These are phyloP conservation scores for Camponotus fellah DNA, from an alignment of 2,888 invertebrate genomes.

Conservation along the genomic window DNA sequence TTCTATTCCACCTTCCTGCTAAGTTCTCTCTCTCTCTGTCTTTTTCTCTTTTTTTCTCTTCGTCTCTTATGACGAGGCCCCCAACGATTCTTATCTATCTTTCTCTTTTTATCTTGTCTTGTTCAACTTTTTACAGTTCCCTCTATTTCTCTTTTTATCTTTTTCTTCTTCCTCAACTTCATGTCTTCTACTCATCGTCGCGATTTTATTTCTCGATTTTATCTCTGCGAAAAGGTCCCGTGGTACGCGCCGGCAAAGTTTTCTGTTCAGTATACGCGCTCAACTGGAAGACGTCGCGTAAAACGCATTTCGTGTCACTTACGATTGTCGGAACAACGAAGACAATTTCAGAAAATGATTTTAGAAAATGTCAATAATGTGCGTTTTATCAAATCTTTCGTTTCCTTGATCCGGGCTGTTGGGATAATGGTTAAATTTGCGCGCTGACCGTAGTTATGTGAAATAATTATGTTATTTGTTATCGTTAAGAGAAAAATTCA, in stretches of 20 bases:
- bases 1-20: slow-evolving; percentile 26
- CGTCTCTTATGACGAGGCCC: background rate
- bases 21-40: slow-evolving; percentile 22
- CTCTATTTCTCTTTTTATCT: background rate
- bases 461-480: slow-evolving; percentile 14
- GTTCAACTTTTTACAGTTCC: background rate
- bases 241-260: slow-evolving; percentile 47
- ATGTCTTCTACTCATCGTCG: slow-evolving; percentile 20
- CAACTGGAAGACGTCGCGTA: slow-evolving; percentile 29
- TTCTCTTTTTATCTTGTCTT: slow-evolving; percentile 15
- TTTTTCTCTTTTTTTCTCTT: slow-evolving; percentile 28
- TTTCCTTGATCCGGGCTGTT: slow-evolving; percentile 11
- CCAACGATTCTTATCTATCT: background rate
- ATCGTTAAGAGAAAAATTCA: background rate
- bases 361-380: background rate
- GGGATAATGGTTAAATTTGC: slow-evolving; percentile 16
- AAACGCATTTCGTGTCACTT: slow-evolving; percentile 14
- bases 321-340: background rate
- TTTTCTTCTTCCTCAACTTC: background rate
- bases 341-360: background rate
- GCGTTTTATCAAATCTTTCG: slow-evolving; percentile 19
- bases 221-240: slow-evolving; percentile 25
- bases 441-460: background rate
- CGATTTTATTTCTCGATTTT: slow-evolving; percentile 10
- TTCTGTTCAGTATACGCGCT: slow-evolving; percentile 28